phyloP scores from a whole-genome alignment of 2,888 invertebrate genomes.

The Dysmachus trigonus region DNA sequence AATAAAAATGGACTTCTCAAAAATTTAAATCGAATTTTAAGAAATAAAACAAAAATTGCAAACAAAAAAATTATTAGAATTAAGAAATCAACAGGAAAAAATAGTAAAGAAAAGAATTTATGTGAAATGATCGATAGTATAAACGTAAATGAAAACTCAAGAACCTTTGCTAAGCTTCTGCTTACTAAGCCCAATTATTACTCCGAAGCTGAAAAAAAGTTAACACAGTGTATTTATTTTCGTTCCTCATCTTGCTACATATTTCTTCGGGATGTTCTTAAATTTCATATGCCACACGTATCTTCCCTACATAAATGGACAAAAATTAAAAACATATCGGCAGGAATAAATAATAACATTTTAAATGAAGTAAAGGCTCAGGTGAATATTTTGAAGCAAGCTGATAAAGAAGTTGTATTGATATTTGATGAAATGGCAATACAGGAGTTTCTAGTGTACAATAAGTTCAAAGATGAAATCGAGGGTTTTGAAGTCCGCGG shows the following conservation, averaged over 20 bases:
- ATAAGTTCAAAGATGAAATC: too few relatives aligned
- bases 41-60: background rate
- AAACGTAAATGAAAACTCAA: background rate
- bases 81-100: background rate
- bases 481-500: too few relatives aligned
- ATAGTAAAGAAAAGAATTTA: background rate
- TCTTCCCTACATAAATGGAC: background rate
- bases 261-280: background rate
- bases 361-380: background rate
- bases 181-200: background rate
- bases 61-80: background rate
- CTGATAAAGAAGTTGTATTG: background rate
- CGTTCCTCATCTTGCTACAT: background rate
- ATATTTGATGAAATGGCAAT: background rate
- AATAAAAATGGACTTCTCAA: too few relatives aligned
- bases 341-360: background rate
- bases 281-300: background rate
- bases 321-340: background rate
- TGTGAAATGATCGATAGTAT: background rate
- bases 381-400: background rate
- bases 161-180: background rate
- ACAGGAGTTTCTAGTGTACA: background rate
- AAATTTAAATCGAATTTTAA: background rate
- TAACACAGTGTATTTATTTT: background rate
- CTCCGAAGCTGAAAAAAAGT: background rate